phyloP scores from a whole-genome alignment of 2,113 vertebrate species.

The Cavia aperea region DNA sequence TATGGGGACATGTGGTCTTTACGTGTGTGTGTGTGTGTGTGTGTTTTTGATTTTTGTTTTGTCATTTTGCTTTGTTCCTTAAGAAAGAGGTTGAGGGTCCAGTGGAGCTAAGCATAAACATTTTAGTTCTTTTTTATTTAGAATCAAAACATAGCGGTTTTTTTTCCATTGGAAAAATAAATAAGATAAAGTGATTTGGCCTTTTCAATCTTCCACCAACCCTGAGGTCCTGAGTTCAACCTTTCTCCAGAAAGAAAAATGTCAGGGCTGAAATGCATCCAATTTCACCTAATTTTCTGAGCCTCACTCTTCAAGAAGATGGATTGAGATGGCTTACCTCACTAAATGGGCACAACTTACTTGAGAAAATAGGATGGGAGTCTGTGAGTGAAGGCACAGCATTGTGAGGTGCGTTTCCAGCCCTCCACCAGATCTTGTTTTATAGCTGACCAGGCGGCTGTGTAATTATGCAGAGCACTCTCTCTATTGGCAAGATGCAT shows the following conservation, averaged over 20 bases:
- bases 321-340: conserved; percentile 52
- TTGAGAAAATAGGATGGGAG: conserved; percentile 56
- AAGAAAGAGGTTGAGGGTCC: background rate
- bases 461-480: conserved; percentile 47
- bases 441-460: conserved; percentile 34
- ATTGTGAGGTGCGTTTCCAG: background rate
- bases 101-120: background rate
- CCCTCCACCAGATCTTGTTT: conserved; percentile 26
- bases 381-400: background rate
- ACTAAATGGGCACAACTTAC: conserved; percentile 12
- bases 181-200: conserved; percentile 51
- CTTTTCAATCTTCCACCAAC: conserved; percentile 54
- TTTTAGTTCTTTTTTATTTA: conserved; percentile 59
- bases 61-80: background rate
- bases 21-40: background rate
- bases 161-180: conserved; percentile 24
- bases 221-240: conserved; percentile 50
- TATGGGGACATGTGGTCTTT: background rate
- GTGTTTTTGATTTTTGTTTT: background rate
- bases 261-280: conserved; percentile 28
- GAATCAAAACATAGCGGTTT: background rate
- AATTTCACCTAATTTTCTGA: conserved; percentile 51
- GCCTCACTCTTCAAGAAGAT: conserved; percentile 61
- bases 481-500: conserved; percentile 49
- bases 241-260: conserved; percentile 64